These are phyloP conservation scores for Ciconia maguari DNA, from an alignment of 2,113 vertebrate species.

Conservation along the genomic window DNA sequence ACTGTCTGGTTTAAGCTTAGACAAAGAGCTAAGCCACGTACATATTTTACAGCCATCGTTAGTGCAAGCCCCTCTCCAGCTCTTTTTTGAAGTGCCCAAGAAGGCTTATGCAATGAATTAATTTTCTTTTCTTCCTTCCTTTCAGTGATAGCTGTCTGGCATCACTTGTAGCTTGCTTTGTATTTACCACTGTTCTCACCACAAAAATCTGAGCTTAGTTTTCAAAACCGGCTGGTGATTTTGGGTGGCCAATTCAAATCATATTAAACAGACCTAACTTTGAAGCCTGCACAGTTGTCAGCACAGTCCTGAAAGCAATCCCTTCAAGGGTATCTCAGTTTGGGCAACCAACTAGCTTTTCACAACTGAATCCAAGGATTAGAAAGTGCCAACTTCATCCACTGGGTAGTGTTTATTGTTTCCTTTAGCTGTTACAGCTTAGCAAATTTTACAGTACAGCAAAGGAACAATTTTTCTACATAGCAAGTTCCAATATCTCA, in stretches of 20 bases:
- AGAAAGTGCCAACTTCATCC: background rate
- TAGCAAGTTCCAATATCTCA: background rate
- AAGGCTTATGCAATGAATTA: background rate
- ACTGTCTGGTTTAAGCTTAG: background rate
- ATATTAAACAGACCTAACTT: background rate
- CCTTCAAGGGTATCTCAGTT: background rate
- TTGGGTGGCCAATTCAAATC: slow-evolving; percentile 25
- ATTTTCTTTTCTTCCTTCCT: background rate
- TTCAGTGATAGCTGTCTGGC: slow-evolving; percentile 7
- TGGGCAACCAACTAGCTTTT: slow-evolving; percentile 15
- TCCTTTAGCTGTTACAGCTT: background rate
- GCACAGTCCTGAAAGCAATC: background rate
- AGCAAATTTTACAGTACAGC: background rate
- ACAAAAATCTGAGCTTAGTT: background rate
- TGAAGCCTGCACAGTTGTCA: background rate
- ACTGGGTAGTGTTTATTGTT: background rate
- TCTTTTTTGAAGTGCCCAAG: background rate
- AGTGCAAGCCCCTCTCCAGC: background rate
- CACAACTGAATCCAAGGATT: background rate
- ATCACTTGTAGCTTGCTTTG: background rate
- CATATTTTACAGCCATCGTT: background rate
- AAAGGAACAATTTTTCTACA: background rate
- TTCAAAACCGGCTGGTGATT: background rate
- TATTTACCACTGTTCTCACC: background rate
- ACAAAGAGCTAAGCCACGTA: background rate